phyloP scores from a whole-genome alignment of 2,888 invertebrate species.

The Epistrophe eligans region DNA sequence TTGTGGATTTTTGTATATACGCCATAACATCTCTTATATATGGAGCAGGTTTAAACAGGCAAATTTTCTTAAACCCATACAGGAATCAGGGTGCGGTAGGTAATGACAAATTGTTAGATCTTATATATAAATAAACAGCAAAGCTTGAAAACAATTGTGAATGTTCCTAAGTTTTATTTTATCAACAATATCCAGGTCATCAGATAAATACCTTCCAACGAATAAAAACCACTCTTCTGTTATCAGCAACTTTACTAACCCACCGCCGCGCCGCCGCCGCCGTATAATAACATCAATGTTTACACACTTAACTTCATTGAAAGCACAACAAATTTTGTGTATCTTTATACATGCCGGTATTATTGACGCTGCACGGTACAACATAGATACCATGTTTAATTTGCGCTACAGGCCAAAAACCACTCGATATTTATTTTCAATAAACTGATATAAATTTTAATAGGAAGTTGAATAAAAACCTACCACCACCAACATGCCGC shows the following conservation, averaged over 20 bases:
- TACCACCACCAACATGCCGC: neutral
- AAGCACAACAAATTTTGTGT: neutral
- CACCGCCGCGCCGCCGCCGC: no score
- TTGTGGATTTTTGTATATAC: no score
- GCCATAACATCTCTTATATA: no score
- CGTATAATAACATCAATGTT: neutral
- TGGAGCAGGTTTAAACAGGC: no score
- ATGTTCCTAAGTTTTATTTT: neutral
- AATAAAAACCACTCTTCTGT: neutral
- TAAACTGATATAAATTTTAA: neutral
- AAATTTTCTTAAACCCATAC: no score
- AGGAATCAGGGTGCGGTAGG: no score
- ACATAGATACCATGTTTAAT: neutral
- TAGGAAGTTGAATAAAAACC: neutral
- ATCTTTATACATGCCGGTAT: neutral
- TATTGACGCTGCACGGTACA: neutral
- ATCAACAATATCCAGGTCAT: neutral
- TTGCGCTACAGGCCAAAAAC: neutral
- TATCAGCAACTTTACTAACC: slow-evolving; percentile 3
- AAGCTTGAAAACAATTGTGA: neutral
- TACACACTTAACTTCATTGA: slow-evolving; percentile 16
- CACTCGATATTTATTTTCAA: slow-evolving; percentile 5
- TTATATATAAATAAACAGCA: neutral
- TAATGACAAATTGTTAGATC: no score
- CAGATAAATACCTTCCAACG: slow-evolving; percentile 3